Evolutionary conservation across 2,113 vertebrate genomes (phyloP).

Genomic region (Periophthalmus modestus): DNA sequence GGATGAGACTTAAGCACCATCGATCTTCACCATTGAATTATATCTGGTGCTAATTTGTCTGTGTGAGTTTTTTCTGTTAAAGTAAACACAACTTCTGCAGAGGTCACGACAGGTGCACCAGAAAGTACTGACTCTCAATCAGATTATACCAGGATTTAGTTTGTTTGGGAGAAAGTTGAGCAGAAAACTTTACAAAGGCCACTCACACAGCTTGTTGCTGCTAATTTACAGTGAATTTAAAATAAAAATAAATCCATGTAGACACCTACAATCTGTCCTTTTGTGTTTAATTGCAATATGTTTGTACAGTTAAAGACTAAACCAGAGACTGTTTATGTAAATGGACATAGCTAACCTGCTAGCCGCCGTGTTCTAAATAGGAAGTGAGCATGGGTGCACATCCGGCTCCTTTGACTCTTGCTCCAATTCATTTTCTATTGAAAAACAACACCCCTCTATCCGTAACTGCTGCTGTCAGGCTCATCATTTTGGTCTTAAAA

Average conservation of each 20-base stretch:
- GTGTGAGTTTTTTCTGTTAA: background rate
- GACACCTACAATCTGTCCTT: background rate
- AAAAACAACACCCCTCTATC: too few species aligned
- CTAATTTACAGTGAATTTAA: too few species aligned
- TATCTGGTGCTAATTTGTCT: constrained; percentile 3
- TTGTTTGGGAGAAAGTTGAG: background rate
- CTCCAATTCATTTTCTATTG: too few species aligned
- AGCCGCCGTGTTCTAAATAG: too few species aligned
- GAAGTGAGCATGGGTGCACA: too few species aligned
- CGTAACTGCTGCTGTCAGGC: too few species aligned
- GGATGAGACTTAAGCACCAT: background rate
- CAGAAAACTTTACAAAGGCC: constrained; percentile 17
- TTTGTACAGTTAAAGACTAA: background rate
- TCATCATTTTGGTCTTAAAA: too few species aligned
- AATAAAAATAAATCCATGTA: too few species aligned
- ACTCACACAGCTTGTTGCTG: background rate
- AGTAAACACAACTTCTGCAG: background rate
- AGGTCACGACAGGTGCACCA: constrained; percentile 1
- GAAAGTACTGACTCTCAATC: background rate
- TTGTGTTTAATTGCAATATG: background rate
- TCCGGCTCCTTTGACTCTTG: too few species aligned
- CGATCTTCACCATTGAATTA: constrained; percentile 4
- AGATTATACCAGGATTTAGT: constrained; percentile 4
- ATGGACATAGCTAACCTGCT: too few species aligned
- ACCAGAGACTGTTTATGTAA: too few species aligned